Base-by-base conservation (phyloP, 2,113 vertebrate species). In the Melanostigma gelatinosum region DNA sequence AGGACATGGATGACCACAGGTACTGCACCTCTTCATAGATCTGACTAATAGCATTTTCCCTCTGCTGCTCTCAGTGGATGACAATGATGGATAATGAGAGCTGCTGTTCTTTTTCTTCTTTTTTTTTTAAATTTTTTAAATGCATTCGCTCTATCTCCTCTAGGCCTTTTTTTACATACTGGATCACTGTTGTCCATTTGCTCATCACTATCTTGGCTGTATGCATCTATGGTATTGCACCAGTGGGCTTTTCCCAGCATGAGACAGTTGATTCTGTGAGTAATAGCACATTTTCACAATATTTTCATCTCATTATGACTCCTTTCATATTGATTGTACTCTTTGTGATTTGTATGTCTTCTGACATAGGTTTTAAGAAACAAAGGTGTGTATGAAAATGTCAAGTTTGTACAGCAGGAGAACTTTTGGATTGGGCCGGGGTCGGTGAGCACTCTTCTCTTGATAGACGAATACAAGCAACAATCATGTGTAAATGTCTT, bases 341-440 rank as follows among this genome's bases (percentile, higher is more conserved):
- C 3, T 78, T 61, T 61, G 10, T 60, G 40, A 44, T 24, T 55
- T 63, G 0, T 3, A 8, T 85, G 40, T 72, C 55, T 58, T 70
- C 36, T 58, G 5, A 80, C 81, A 0, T 57, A 99, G 98, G 97
- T 99, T 92, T 94, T 99, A 93, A 95, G 97, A 92, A 99, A 99
- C 93, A 97, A 97, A 85, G 98, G 97, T 0, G 97, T 99, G 76
- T 99, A 99, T 88, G 98, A 99, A 95, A 99, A 99, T 29, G 98
- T 99, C 82, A 99, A 99, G 90, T 99, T 97, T 2, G 97, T 99
- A 77, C 97, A 99, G 90, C 98, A 99, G 92, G 98, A 99, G 90
- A 99, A 99, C 95, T 99, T 99, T 93, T 99, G 98, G 98, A 97
- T 99, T 0, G 98, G 98, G 86, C 98, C 98, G 85, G 97, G 97